A percentile compares a stretch with the other conserved stretches of the same genome.
Evolutionary conservation across 1,140 invertebrate genomes (phyloP).

Genomic region (Globodera rostochiensis): DNA sequence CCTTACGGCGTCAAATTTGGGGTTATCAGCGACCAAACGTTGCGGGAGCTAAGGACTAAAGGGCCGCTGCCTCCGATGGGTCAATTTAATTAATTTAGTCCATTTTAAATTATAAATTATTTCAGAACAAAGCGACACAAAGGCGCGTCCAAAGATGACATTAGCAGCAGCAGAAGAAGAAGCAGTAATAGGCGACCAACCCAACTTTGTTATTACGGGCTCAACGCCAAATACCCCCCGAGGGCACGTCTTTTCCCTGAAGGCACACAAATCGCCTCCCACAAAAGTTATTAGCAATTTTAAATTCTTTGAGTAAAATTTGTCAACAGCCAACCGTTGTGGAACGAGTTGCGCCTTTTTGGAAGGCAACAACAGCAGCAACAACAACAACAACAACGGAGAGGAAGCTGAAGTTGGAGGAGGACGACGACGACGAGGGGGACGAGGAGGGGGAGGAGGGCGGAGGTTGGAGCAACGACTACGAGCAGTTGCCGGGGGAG

Average conservation of each 20-base stretch:
- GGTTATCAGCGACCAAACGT: conserved; percentile 17
- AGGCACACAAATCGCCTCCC: background rate
- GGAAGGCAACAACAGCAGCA: background rate
- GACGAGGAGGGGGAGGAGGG: background rate
- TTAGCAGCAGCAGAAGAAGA: background rate
- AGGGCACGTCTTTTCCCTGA: background rate
- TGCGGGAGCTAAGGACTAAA: background rate
- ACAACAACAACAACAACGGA: background rate
- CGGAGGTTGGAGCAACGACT: background rate
- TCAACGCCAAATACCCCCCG: background rate
- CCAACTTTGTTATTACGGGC: background rate
- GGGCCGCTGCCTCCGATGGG: conserved; percentile 15
- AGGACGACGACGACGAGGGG: background rate
- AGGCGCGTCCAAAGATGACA: background rate
- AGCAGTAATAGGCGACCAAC: background rate
- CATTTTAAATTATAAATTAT: background rate
- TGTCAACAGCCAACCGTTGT: background rate
- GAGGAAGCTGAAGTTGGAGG: background rate
- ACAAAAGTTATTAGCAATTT: background rate
- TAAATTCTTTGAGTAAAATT: background rate
- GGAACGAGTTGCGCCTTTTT: background rate
- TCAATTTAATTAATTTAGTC: background rate
- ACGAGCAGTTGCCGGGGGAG: background rate
- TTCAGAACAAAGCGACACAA: background rate
- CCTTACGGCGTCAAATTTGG: conserved; percentile 24